Conservation (phyloP, 2,113 vertebrate species). For the Bujurquina vittata region DNA sequence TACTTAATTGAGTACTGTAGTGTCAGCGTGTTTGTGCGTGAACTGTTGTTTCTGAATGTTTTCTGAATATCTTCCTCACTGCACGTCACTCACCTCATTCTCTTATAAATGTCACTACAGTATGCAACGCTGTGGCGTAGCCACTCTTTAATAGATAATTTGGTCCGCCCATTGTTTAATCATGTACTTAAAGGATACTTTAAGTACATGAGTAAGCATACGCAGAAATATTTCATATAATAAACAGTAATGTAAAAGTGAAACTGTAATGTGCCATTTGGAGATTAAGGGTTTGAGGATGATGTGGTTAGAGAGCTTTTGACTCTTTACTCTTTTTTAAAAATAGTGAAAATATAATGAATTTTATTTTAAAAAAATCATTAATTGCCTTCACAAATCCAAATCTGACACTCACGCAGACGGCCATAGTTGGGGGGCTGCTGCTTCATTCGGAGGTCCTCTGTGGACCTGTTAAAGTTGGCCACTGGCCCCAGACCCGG, state of each 20-base stretch:
- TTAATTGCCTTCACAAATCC: neutral
- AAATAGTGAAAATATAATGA: neutral
- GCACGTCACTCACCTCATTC: no score
- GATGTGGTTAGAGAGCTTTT: neutral
- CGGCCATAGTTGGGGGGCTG: constrained; percentile 85
- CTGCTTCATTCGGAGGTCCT: constrained; percentile 88
- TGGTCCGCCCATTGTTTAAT: accelerated
- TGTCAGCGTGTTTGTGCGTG: neutral
- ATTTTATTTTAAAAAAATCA: neutral
- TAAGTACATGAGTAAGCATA: neutral
- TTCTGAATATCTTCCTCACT: no score
- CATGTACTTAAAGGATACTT: neutral
- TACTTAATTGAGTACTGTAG: neutral
- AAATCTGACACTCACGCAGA: constrained; percentile 85
- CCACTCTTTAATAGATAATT: neutral
- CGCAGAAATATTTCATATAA: neutral
- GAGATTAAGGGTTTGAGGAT: neutral
- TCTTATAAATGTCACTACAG: neutral
- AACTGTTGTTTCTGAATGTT: no score
- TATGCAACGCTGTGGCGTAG: neutral
- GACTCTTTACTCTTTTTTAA: neutral
- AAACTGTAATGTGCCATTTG: neutral
- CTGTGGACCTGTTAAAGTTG: constrained; percentile 87
- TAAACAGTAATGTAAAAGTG: neutral
- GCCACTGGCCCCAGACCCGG: constrained; percentile 51